Conservation (phyloP, 2,888 invertebrate genomes). For the Tribolium freemani region DNA sequence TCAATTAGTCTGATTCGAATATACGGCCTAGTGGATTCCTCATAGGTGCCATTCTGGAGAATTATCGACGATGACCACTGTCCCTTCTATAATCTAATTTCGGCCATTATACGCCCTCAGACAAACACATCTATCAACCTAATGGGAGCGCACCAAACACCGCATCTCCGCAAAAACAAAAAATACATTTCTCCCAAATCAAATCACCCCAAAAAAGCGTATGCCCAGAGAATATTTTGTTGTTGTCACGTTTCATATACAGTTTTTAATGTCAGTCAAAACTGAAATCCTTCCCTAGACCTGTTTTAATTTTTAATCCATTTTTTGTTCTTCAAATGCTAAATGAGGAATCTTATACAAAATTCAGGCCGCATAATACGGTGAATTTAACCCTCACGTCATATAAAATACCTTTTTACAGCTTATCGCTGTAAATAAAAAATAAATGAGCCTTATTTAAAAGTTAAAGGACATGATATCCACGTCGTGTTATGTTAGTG, state of each 20-base stretch:
- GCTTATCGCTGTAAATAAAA: slow-evolving; percentile 50
- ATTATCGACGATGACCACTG: slow-evolving; percentile 59
- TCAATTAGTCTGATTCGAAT: slow-evolving; percentile 61
- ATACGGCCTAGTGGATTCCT: slow-evolving; percentile 59
- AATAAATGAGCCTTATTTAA: slow-evolving; percentile 49
- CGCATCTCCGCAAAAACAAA: slow-evolving; percentile 3
- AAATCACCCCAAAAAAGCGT: background rate
- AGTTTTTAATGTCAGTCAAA: background rate
- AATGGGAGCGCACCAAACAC: slow-evolving; percentile 31
- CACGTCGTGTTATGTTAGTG: slow-evolving; percentile 41
- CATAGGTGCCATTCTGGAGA: slow-evolving; percentile 61
- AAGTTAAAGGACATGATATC: slow-evolving; percentile 47
- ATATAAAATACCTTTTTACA: slow-evolving; percentile 48
- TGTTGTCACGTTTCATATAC: too few species aligned
- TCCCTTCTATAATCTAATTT: slow-evolving; percentile 65
- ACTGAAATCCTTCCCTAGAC: background rate
- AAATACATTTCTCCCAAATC: background rate
- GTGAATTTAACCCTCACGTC: slow-evolving; percentile 42
- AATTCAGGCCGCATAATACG: slow-evolving; percentile 35
- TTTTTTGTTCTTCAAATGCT: background rate
- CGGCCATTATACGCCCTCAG: slow-evolving; percentile 61
- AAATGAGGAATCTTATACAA: slow-evolving; percentile 23
- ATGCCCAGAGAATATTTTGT: background rate
- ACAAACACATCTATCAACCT: slow-evolving; percentile 50
- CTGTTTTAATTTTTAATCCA: background rate